Evolutionary conservation across 2,113 vertebrate genomes (phyloP).

Genomic region (Neodon shergylaensis): DNA sequence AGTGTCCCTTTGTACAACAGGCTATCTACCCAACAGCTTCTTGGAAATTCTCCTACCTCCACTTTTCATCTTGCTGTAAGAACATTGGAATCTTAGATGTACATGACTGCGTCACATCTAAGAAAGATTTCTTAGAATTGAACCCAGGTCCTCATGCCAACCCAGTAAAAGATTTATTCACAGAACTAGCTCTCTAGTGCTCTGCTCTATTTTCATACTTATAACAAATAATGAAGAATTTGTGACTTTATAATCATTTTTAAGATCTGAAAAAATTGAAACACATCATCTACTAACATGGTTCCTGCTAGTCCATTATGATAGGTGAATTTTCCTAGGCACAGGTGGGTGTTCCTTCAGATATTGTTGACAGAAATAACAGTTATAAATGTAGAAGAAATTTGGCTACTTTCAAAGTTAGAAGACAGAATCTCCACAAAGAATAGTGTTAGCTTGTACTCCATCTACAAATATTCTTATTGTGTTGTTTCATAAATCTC

Average conservation of each 20-base stretch:
- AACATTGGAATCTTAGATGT: not conserved
- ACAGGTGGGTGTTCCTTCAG: not conserved
- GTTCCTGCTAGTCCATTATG: not conserved
- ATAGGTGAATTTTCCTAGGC: not conserved
- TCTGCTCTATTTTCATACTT: not conserved
- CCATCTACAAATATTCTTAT: not conserved
- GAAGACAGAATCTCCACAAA: not conserved
- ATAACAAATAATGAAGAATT: not conserved
- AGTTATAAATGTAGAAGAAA: not conserved
- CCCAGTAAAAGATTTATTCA: not conserved
- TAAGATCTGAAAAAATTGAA: not conserved
- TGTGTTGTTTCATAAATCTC: not conserved
- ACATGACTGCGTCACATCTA: not conserved
- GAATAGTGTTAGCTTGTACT: not conserved
- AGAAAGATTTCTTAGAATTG: too few species aligned
- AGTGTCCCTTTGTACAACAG: not conserved
- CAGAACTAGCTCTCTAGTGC: not conserved
- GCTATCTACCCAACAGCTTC: not conserved
- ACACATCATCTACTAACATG: not conserved
- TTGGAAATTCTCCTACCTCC: not conserved
- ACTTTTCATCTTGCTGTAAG: not conserved
- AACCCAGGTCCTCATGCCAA: not conserved
- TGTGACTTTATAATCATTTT: not conserved
- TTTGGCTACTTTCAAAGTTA: not conserved
- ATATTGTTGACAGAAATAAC: not conserved